Conservation (phyloP, 2,888 invertebrate species). For the Eupithecia pulchellata region DNA sequence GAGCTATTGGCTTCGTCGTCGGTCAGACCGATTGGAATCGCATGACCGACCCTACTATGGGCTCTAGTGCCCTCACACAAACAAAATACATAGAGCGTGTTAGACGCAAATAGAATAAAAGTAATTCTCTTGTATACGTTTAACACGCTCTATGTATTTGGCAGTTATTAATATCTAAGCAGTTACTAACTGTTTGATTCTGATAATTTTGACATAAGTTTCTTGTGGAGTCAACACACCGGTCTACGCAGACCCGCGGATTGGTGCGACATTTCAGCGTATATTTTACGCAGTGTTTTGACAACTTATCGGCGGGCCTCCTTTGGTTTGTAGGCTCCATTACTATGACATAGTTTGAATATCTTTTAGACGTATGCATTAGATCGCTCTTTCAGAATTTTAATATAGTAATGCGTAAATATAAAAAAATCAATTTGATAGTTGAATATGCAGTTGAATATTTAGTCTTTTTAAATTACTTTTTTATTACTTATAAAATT, state of each 20-base stretch:
- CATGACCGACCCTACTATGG: constrained; percentile 96
- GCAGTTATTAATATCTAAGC: background rate
- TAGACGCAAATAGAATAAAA: constrained; percentile 55
- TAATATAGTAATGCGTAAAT: background rate
- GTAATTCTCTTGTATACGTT: constrained; percentile 1
- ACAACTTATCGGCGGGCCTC: background rate
- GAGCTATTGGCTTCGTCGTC: constrained; percentile 98
- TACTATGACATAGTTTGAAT: background rate
- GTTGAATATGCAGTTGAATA: background rate
- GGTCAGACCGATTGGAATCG: constrained; percentile 98
- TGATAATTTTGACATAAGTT: too few relatives aligned
- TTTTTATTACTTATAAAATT: too few relatives aligned
- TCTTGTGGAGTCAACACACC: background rate
- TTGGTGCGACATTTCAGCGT: background rate
- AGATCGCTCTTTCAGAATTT: background rate
- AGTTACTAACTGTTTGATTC: constrained; percentile 15
- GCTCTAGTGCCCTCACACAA: constrained; percentile 94
- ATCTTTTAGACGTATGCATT: background rate
- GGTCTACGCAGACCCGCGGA: background rate
- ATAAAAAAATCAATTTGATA: background rate
- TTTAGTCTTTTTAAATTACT: background rate
- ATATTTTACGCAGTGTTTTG: background rate
- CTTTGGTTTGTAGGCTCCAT: background rate
- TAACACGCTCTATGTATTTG: background rate
- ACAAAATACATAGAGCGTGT: constrained; percentile 95